These are phyloP conservation scores for Drosophila rubida DNA, from an alignment of 2,888 invertebrate genomes.

Conservation along the genomic window DNA sequence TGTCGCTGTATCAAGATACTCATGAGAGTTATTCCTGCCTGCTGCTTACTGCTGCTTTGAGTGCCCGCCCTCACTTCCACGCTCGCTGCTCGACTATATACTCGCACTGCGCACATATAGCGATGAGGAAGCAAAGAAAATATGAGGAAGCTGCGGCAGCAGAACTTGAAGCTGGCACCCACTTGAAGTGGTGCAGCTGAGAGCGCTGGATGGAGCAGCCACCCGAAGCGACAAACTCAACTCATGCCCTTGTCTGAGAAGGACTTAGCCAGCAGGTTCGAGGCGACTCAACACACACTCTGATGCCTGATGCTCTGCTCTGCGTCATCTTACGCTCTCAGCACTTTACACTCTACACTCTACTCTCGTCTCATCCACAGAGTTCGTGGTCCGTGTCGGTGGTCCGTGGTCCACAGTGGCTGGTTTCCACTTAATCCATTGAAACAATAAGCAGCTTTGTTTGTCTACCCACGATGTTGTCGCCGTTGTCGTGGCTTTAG, in stretches of 20 bases:
- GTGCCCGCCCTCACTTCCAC: conserved; percentile 21
- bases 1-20: conserved; percentile 14
- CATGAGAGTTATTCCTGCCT: conserved; percentile 25
- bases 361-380: background rate
- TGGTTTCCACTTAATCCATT: conserved; percentile 73
- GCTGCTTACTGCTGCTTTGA: too few relatives aligned
- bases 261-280: conserved; percentile 31
- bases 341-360: conserved; percentile 31
- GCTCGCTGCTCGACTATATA: conserved; percentile 20
- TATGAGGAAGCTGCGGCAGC: background rate
- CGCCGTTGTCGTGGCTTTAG: conserved; percentile 24
- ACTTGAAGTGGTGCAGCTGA: conserved; percentile 38
- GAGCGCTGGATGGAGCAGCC: conserved; percentile 27
- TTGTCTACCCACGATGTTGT: conserved; percentile 57
- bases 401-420: conserved; percentile 24
- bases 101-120: conserved; percentile 9
- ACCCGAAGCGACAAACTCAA: conserved; percentile 37
- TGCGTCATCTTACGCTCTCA: conserved; percentile 53
- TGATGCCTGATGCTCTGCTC: background rate
- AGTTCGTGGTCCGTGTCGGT: background rate
- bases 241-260: conserved; percentile 26
- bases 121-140: background rate
- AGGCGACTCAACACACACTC: conserved; percentile 10
- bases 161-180: conserved; percentile 54
- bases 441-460: conserved; percentile 81